Evolutionary conservation across 1,140 invertebrate species (phyloP).

Genomic region (Cyrtorhinus lividipennis): DNA sequence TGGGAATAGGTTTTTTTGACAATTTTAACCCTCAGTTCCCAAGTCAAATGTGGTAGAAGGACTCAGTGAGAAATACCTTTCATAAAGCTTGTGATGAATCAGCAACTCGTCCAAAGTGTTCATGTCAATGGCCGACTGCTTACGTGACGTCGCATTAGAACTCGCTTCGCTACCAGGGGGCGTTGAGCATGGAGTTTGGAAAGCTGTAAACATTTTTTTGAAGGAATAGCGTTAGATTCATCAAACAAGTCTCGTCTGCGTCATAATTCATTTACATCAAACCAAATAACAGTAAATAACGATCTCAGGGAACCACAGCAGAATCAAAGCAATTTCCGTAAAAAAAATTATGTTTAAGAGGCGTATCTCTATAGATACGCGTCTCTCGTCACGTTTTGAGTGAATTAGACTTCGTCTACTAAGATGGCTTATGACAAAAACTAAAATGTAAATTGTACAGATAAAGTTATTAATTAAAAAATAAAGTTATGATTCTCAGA

Average conservation of each 20-base stretch:
- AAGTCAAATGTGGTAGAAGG: too few relatives aligned
- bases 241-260: slow-evolving; percentile 13
- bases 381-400: too few relatives aligned
- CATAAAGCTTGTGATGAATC: slow-evolving; percentile 60
- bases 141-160: slow-evolving; percentile 17
- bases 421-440: too few relatives aligned
- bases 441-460: too few relatives aligned
- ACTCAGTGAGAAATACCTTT: slow-evolving; percentile 41
- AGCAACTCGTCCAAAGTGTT: slow-evolving; percentile 42
- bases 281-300: slow-evolving; percentile 18
- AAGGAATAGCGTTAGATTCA: not conserved
- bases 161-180: slow-evolving; percentile 64
- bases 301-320: not conserved
- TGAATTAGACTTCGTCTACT: too few relatives aligned
- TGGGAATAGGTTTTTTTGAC: not conserved
- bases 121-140: slow-evolving; percentile 24
- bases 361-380: too few relatives aligned
- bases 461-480: too few relatives aligned
- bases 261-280: too few relatives aligned
- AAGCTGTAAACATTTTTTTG: slow-evolving; percentile 37
- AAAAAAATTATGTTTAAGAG: too few relatives aligned
- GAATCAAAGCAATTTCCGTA: too few relatives aligned
- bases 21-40: too few relatives aligned
- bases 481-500: too few relatives aligned
- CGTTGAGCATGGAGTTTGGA: slow-evolving; percentile 83